Evolutionary conservation across 2,797 vertebrate species (phyloP).

Genomic region (Oreortyx pictus): DNA sequence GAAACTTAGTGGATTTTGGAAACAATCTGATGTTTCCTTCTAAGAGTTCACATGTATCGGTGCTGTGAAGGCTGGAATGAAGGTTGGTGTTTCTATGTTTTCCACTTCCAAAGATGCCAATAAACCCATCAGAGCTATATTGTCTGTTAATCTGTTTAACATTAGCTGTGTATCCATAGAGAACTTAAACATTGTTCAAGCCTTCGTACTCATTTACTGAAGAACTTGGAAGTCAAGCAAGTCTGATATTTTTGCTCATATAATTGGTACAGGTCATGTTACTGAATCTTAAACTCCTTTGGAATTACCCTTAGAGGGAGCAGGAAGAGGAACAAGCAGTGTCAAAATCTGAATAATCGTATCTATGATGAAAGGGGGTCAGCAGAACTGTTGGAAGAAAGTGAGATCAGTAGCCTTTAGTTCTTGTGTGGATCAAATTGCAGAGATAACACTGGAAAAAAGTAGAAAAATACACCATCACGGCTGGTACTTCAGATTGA

Average conservation of each 20-base stretch:
- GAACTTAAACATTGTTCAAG: neutral
- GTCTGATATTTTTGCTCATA: neutral
- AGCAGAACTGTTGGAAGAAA: neutral
- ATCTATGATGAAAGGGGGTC: neutral
- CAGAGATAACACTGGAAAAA: neutral
- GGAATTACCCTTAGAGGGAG: neutral
- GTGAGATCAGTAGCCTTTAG: neutral
- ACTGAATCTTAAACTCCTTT: neutral
- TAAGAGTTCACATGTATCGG: neutral
- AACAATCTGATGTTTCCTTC: neutral
- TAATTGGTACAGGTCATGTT: neutral
- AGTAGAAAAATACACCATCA: neutral
- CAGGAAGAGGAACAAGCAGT: neutral
- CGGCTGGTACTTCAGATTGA: neutral
- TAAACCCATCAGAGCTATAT: rapidly evolving
- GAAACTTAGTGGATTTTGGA: neutral
- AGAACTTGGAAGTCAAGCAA: neutral
- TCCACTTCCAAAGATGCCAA: neutral
- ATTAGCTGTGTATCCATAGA: rapidly evolving
- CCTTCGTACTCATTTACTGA: neutral
- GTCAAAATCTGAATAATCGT: neutral
- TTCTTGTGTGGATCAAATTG: neutral
- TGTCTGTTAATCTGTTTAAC: neutral
- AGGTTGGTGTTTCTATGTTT: neutral
- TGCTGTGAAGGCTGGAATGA: neutral